These are phyloP conservation scores for Gadopsis bispinosus DNA, from an alignment of 2,797 vertebrate genomes.

Conservation along the genomic window DNA sequence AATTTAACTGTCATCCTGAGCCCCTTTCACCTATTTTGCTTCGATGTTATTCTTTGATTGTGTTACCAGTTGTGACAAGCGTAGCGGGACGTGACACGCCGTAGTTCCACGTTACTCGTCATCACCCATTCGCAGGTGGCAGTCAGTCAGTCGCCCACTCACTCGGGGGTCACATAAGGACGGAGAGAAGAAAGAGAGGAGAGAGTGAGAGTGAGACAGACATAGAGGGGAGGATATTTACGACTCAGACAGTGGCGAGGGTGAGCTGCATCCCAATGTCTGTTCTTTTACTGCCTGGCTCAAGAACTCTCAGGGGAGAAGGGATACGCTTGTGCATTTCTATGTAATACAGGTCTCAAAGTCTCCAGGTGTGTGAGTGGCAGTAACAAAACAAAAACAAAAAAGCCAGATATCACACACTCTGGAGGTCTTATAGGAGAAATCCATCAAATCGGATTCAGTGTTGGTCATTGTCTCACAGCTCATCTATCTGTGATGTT, in stretches of 20 bases:
- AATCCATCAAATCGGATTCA: constrained; percentile 30
- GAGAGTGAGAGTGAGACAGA: constrained; percentile 19
- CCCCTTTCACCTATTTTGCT: constrained; percentile 35
- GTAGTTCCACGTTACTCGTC: constrained; percentile 58
- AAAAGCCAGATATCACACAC: constrained; percentile 35
- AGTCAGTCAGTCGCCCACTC: constrained; percentile 34
- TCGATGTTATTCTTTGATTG: constrained; percentile 37
- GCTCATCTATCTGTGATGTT: constrained; percentile 4
- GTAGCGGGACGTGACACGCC: constrained; percentile 28
- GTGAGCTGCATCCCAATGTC: constrained; percentile 76
- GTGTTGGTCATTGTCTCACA: constrained; percentile 4
- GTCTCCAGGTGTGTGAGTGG: constrained; percentile 44
- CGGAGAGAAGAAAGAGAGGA: constrained; percentile 17
- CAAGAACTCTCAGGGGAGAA: constrained; percentile 51
- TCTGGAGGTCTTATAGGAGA: constrained; percentile 27
- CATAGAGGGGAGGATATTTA: constrained; percentile 72
- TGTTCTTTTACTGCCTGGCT: constrained; percentile 62
- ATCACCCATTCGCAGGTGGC: constrained; percentile 35
- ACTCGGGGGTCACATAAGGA: constrained; percentile 65
- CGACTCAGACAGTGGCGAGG: constrained; percentile 65
- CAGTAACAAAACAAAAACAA: constrained; percentile 1
- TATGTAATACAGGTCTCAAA: constrained; percentile 42
- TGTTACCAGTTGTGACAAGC: constrained; percentile 52
- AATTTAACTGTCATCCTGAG: constrained; percentile 50
- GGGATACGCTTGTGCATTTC: constrained; percentile 31